These are phyloP conservation scores for Oxygymnocypris stewartii DNA, from an alignment of 2,113 vertebrate species.

Conservation along the genomic window DNA sequence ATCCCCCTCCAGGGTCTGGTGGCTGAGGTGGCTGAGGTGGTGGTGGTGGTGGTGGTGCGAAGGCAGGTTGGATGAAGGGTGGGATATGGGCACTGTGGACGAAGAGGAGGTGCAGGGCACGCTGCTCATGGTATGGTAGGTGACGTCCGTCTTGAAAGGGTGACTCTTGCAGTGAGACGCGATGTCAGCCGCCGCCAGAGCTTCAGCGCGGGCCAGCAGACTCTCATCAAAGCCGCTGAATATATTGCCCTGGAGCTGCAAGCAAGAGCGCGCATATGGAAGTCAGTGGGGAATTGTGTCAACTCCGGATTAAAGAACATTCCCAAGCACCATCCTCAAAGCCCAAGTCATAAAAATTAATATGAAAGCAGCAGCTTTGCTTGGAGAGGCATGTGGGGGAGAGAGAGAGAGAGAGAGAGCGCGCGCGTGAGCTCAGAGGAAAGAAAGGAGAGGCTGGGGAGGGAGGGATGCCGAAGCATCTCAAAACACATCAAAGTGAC, in stretches of 20 bases:
- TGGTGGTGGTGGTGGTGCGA: slow-evolving; percentile 78
- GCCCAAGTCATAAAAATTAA: slow-evolving; percentile 98
- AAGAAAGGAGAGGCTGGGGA: slow-evolving; percentile 61
- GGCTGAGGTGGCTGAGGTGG: slow-evolving; percentile 68
- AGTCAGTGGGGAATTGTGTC: slow-evolving; percentile 89
- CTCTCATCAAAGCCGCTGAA: slow-evolving; percentile 98
- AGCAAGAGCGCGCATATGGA: slow-evolving; percentile 51
- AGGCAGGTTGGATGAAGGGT: slow-evolving; percentile 75
- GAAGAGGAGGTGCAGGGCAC: slow-evolving; percentile 84
- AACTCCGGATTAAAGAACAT: slow-evolving; percentile 90
- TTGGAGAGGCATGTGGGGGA: slow-evolving; percentile 84
- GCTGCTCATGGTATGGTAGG: slow-evolving; percentile 95
- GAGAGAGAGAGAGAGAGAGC: slow-evolving; percentile 52
- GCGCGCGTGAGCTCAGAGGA: slow-evolving; percentile 51
- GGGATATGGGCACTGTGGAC: slow-evolving; percentile 83
- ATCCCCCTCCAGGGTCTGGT: slow-evolving; percentile 83
- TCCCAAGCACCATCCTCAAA: slow-evolving; percentile 87
- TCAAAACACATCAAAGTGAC: slow-evolving; percentile 61
- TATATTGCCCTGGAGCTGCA: slow-evolving; percentile 98
- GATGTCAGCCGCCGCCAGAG: slow-evolving; percentile 94
- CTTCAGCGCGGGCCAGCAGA: slow-evolving; percentile 95
- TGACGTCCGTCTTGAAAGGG: slow-evolving; percentile 90
- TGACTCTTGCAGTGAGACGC: slow-evolving; percentile 91
- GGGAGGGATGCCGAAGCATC: slow-evolving; percentile 56
- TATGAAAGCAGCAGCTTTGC: slow-evolving; percentile 84